Conservation (phyloP, 2,888 invertebrate species). For the Eristalinus aeneus region DNA sequence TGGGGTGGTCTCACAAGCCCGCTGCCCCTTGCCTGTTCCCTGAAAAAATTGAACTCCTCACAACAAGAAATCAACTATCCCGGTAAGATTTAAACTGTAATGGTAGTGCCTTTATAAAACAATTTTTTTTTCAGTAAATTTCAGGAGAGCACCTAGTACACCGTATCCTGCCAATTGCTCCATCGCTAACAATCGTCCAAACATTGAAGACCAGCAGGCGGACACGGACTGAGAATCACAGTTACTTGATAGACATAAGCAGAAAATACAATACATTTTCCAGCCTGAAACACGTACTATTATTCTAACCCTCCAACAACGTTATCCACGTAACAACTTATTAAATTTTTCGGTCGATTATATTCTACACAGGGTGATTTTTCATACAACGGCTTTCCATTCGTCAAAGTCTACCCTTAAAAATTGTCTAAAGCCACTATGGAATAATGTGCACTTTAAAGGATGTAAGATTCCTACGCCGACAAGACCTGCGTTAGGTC, state of each 20-base stretch:
- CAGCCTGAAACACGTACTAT: neutral
- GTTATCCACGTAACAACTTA: slow-evolving; percentile 28
- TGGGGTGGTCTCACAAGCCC: slow-evolving; percentile 51
- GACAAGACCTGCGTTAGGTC: too few species aligned
- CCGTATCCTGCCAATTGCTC: neutral
- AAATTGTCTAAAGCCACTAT: too few species aligned
- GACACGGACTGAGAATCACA: neutral
- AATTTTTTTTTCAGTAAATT: slow-evolving; percentile 45
- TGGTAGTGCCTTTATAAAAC: neutral
- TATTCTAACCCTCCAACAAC: slow-evolving; percentile 17
- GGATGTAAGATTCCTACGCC: too few species aligned
- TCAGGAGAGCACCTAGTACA: slow-evolving; percentile 12
- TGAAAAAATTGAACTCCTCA: neutral
- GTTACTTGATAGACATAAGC: slow-evolving; percentile 18
- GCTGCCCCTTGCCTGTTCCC: slow-evolving; percentile 4
- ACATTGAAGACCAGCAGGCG: neutral
- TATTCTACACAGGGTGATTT: too few species aligned
- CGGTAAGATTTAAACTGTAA: slow-evolving; percentile 8
- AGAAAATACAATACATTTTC: neutral
- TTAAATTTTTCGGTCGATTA: too few species aligned
- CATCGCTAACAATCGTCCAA: neutral
- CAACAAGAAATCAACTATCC: neutral
- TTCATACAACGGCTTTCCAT: too few species aligned
- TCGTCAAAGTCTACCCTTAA: too few species aligned
- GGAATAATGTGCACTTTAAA: too few species aligned